Conservation (phyloP, 2,797 vertebrate genomes). For the Diplodus sargus region DNA sequence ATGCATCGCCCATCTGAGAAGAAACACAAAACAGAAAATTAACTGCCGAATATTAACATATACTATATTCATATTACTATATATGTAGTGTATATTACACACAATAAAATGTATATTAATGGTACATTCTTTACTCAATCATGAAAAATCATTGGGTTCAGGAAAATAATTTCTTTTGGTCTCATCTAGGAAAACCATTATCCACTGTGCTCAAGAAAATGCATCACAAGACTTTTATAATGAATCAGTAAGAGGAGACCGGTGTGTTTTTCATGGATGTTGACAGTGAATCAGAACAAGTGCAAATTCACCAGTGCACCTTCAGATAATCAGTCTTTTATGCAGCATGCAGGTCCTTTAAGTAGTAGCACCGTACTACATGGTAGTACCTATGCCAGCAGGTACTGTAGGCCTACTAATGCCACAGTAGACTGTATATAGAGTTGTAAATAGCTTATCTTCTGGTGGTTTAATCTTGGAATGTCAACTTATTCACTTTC, state of each 20-base stretch:
- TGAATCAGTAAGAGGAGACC: neutral
- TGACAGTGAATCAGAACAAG: neutral
- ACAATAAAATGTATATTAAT: neutral
- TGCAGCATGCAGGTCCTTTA: neutral
- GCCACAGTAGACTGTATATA: too few species aligned
- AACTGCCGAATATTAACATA: neutral
- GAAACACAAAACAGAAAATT: conserved; percentile 6
- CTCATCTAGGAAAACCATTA: neutral
- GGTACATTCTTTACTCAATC: neutral
- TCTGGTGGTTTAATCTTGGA: too few species aligned
- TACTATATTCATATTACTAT: too few species aligned
- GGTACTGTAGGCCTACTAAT: neutral
- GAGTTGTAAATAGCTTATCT: too few species aligned
- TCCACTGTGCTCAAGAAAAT: neutral
- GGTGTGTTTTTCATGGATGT: neutral
- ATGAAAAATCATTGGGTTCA: neutral
- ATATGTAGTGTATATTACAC: neutral
- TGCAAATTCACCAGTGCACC: neutral
- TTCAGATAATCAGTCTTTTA: neutral
- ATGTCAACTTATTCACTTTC: too few species aligned
- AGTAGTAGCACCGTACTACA: neutral
- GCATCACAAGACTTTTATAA: neutral
- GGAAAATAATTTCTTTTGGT: neutral
- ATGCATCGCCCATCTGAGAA: conserved; percentile 72
- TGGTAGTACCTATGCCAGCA: too few species aligned